A percentile compares a stretch with the other conserved stretches of the same genome.
Conservation (phyloP, 1,140 invertebrate species). For the Drosophila guanche region DNA sequence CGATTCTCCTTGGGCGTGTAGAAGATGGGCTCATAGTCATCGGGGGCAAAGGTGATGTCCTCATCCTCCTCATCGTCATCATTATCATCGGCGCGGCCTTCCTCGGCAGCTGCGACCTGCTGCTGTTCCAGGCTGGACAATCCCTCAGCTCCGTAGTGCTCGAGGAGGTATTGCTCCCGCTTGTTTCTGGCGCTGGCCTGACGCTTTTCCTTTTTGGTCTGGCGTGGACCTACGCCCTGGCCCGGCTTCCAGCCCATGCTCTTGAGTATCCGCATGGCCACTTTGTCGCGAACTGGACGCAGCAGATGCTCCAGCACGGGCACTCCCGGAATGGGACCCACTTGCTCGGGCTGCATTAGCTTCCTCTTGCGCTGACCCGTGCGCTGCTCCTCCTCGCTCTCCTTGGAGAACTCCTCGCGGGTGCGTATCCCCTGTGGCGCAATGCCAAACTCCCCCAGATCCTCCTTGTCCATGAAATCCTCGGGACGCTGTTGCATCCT, state of each 20-base stretch:
- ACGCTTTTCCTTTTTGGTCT: slow-evolving; percentile 85
- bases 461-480: slow-evolving; percentile 99
- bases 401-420: slow-evolving; percentile 88
- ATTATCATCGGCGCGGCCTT: slow-evolving; percentile 23
- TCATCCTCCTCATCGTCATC: slow-evolving; percentile 85
- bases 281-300: slow-evolving; percentile 91
- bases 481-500: slow-evolving; percentile 88
- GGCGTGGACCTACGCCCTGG: slow-evolving; percentile 93
- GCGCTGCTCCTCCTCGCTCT: slow-evolving; percentile 84
- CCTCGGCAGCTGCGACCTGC: background rate
- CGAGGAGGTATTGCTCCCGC: slow-evolving; percentile 68
- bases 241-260: slow-evolving; percentile 96
- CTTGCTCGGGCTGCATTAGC: slow-evolving; percentile 80
- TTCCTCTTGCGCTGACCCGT: slow-evolving; percentile 80
- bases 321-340: slow-evolving; percentile 90
- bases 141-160: slow-evolving; percentile 72
- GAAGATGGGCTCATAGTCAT: slow-evolving; percentile 90
- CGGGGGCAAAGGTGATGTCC: slow-evolving; percentile 91
- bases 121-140: slow-evolving; percentile 15
- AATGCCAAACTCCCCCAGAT: slow-evolving; percentile 97
- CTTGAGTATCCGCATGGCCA: slow-evolving; percentile 93
- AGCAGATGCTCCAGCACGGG: slow-evolving; percentile 92
- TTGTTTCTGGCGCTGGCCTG: slow-evolving; percentile 60
- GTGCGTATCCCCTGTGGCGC: slow-evolving; percentile 93
- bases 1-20: slow-evolving; percentile 91